Base-by-base conservation (phyloP, 2,113 vertebrate species). In the Erpornis zantholeuca region DNA sequence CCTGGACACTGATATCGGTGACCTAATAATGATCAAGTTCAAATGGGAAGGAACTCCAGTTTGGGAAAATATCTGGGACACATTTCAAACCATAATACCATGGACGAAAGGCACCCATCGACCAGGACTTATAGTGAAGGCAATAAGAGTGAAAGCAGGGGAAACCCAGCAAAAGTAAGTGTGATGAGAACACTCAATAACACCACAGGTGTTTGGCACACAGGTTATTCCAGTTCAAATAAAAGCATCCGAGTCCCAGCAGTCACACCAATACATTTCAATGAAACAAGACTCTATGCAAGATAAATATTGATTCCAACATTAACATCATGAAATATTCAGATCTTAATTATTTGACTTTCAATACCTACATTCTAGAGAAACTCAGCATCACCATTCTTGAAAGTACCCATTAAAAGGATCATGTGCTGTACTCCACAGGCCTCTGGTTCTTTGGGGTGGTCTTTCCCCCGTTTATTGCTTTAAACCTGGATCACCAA, bases 101-200 rank as follows among this genome's bases (percentile, higher is more conserved):
- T 99, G 99, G 99, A 96, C 96, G 25, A 85, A 92, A 35, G 88
- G 35, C 21, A 61, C 65, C 9, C 95, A 9, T 27, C 96, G 97
- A 35, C 96, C 98, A 24, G 97, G 97, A 88, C 98, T 99, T 31
- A 91, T 94, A 33, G 95, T 99, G 45, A 98, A 98, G 92, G 98
- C 88, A 75, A 97, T 99, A 94, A 96, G 95, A 75, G 95, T 98
- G 92, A 99, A 99, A 97, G 98, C 98, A n/a, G 99, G 99, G 29
- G 99, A 99, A 90, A 99, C 98, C 3, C 99, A 99, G 94, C 92
- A 98, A 68, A 99, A 98, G 99, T 99, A 98, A 97, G 98, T 97
- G 50, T 7, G 27, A 59, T 5, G 11, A 49, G 77, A 65, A 12
- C 11, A 52, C 10, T 54, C 29, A 87, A 1, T 36, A 52, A 29